Percentiles rank a stretch among this genome's conserved stretches.
These are phyloP conservation scores for Mallotus villosus DNA, from an alignment of 2,797 vertebrate species.

Conservation along the genomic window DNA sequence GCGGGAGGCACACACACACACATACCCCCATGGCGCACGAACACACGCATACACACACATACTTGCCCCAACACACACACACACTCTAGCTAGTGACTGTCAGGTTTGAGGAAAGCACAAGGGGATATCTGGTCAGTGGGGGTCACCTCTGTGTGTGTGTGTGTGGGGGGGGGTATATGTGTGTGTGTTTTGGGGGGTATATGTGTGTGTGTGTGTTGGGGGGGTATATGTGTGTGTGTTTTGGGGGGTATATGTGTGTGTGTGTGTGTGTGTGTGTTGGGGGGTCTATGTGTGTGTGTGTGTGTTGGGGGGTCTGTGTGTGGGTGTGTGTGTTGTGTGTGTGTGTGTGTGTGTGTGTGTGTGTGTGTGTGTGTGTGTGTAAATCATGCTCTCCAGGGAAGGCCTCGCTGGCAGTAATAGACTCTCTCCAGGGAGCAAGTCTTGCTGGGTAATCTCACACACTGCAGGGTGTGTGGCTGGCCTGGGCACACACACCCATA, in stretches of 20 bases:
- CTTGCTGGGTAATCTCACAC: conserved; percentile 76
- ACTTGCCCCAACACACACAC: conserved; percentile 8
- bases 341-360: conserved; percentile 12
- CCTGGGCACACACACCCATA: conserved; percentile 13
- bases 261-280: conserved; percentile 11
- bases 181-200: conserved; percentile 17
- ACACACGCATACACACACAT: conserved; percentile 14
- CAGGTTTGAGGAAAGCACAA: conserved; percentile 39
- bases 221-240: conserved; percentile 14
- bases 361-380: conserved; percentile 39
- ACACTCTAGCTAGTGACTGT: conserved; percentile 20
- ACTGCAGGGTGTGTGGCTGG: conserved; percentile 60
- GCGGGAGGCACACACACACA: conserved; percentile 6
- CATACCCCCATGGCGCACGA: conserved; percentile 24
- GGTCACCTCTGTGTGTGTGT: conserved; percentile 68
- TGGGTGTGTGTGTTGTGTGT: conserved; percentile 13
- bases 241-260: conserved; percentile 40
- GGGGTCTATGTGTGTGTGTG: conserved; percentile 15
- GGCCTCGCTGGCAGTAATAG: conserved; percentile 73
- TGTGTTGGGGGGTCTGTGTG: conserved; percentile 52
- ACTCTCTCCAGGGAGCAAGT: conserved; percentile 67
- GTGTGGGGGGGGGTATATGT: background rate
- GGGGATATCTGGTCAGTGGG: conserved; percentile 70
- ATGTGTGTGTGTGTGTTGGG: conserved; percentile 21
- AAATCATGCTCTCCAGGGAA: conserved; percentile 74